Conservation (phyloP, 2,888 invertebrate genomes). For the Scaptomyza polygonia region DNA sequence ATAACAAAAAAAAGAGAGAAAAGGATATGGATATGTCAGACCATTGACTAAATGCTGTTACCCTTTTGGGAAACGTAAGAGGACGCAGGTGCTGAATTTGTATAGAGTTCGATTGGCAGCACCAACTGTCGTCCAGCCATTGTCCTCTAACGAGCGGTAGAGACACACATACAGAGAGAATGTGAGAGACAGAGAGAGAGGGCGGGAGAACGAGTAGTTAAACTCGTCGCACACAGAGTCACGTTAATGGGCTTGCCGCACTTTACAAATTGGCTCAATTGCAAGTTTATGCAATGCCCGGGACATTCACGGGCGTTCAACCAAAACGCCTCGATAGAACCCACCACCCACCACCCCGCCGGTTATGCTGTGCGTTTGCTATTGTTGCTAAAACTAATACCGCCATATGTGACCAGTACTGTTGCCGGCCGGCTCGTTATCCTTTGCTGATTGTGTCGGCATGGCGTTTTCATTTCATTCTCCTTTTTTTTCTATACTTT, state of each 20-base stretch:
- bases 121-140: slow-evolving; percentile 7
- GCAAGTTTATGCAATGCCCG: slow-evolving; percentile 82
- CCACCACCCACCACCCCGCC: not conserved
- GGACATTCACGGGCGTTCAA: not conserved
- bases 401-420: slow-evolving; percentile 81
- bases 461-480: slow-evolving; percentile 46
- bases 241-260: slow-evolving; percentile 79
- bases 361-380: slow-evolving; percentile 9
- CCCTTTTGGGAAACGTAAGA: not conserved
- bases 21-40: slow-evolving; percentile 13
- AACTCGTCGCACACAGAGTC: slow-evolving; percentile 8
- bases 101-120: slow-evolving; percentile 54
- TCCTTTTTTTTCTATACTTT: slow-evolving; percentile 25
- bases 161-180: not conserved
- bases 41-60: not conserved
- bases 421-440: slow-evolving; percentile 66
- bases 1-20: slow-evolving; percentile 24
- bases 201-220: slow-evolving; percentile 2
- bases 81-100: slow-evolving; percentile 56
- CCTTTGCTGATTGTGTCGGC: slow-evolving; percentile 69
- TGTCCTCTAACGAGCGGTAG: slow-evolving; percentile 25
- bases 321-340: too few species aligned
- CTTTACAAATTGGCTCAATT: slow-evolving; percentile 85
- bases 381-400: slow-evolving; percentile 73
- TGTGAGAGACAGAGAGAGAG: too few species aligned